Percentiles rank a stretch among this genome's conserved stretches.
These are phyloP conservation scores for Camarhynchus parvulus DNA, from an alignment of 2,113 vertebrate species.

Conservation along the genomic window DNA sequence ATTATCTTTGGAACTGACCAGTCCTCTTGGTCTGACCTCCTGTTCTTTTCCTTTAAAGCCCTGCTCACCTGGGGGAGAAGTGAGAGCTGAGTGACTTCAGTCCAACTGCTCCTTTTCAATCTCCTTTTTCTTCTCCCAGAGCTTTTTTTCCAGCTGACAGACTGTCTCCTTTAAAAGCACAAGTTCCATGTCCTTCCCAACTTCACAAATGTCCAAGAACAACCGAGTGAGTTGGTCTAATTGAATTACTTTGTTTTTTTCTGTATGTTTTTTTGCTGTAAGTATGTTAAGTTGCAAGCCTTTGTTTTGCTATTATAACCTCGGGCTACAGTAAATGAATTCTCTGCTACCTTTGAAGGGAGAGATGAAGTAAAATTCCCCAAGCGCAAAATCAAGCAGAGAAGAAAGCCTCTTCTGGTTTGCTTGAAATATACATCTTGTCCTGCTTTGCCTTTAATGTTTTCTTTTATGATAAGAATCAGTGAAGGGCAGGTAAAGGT, in stretches of 20 bases:
- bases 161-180: neutral
- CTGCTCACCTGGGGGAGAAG: neutral
- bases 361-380: conserved; percentile 84
- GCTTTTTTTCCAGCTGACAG: conserved; percentile 37
- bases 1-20: conserved; percentile 41
- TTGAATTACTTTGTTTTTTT: conserved; percentile 66
- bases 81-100: neutral
- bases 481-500: conserved; percentile 75
- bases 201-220: conserved; percentile 58
- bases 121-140: neutral
- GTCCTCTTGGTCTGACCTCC: neutral
- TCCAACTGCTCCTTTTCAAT: neutral
- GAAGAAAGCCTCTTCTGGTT: conserved; percentile 79
- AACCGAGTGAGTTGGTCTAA: conserved; percentile 30
- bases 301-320: conserved; percentile 82
- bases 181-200: conserved; percentile 44
- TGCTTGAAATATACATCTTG: conserved; percentile 79
- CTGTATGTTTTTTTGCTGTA: neutral
- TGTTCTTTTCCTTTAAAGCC: neutral
- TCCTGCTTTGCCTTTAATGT: conserved; percentile 80
- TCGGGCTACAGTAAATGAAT: conserved; percentile 85
- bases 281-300: conserved; percentile 73
- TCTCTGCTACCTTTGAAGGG: conserved; percentile 83
- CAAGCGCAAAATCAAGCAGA: conserved; percentile 86
- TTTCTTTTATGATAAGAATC: conserved; percentile 74